These are phyloP conservation scores for Agraylea sexmaculata DNA, from an alignment of 1,140 invertebrate genomes.

Conservation along the genomic window DNA sequence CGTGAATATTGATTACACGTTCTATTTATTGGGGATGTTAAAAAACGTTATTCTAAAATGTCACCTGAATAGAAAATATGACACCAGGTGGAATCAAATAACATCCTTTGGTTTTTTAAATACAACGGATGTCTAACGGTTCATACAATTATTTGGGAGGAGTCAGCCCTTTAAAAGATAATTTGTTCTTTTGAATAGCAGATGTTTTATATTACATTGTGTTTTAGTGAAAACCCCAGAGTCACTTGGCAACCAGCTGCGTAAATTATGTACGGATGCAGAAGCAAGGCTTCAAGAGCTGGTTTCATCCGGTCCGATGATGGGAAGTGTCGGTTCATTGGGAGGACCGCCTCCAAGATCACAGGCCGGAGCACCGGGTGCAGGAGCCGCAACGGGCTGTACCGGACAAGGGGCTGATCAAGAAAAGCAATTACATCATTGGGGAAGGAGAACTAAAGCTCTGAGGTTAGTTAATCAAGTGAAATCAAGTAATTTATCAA, in stretches of 20 bases:
- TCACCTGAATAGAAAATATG: too few species aligned
- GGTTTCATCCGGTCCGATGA: slow-evolving; percentile 39
- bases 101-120: too few species aligned
- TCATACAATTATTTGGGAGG: too few species aligned
- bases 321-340: slow-evolving; percentile 47
- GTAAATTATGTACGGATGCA: slow-evolving; percentile 65
- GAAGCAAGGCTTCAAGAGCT: slow-evolving; percentile 64
- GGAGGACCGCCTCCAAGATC: slow-evolving; percentile 31
- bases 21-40: too few species aligned
- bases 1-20: too few species aligned
- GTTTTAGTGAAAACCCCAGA: slow-evolving; percentile 57
- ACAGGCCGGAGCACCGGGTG: slow-evolving; percentile 45
- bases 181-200: slow-evolving; percentile 2
- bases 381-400: slow-evolving; percentile 48
- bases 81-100: too few species aligned
- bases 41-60: too few species aligned
- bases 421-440: slow-evolving; percentile 75
- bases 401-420: slow-evolving; percentile 54
- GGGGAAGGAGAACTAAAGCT: slow-evolving; percentile 73
- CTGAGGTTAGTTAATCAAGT: slow-evolving; percentile 47
- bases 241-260: slow-evolving; percentile 57
- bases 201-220: slow-evolving; percentile 19
- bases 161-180: neutral
- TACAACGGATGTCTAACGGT: too few species aligned
- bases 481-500: slow-evolving; percentile 1